Percentiles rank a stretch among this genome's conserved stretches.
phyloP scores from a whole-genome alignment of 30 jellyfish, hydroid and myxozoan genomes.

The Morbakka virulenta region DNA sequence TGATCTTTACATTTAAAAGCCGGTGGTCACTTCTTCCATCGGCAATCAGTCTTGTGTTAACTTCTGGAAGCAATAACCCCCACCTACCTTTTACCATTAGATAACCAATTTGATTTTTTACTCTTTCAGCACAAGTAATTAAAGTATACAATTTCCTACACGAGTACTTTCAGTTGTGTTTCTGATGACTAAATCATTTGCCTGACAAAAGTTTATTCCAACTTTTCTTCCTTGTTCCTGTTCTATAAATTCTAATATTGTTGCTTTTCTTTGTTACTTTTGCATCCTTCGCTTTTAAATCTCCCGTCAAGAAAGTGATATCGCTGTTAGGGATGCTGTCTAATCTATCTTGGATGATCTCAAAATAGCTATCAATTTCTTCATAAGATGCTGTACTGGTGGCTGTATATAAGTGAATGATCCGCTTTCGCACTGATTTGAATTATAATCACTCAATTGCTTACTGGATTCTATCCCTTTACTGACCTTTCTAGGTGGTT shows the following conservation, averaged over 20 bases:
- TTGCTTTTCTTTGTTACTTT: slow-evolving; percentile 21
- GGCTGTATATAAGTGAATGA: too few species aligned
- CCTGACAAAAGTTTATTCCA: slow-evolving; percentile 19
- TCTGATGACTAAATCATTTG: slow-evolving; percentile 22
- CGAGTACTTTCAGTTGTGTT: slow-evolving; percentile 9
- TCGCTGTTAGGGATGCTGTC: slow-evolving; percentile 28
- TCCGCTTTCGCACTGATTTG: too few species aligned
- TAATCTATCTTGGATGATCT: slow-evolving; percentile 23
- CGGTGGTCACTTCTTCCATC: slow-evolving; percentile 25
- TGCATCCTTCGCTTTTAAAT: too few species aligned
- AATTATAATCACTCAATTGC: too few species aligned
- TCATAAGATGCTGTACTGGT: too few species aligned
- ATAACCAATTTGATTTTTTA: too few species aligned
- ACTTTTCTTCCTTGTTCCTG: slow-evolving; percentile 26
- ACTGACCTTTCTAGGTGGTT: too few species aligned
- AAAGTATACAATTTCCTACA: slow-evolving; percentile 4
- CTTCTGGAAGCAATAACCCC: not conserved
- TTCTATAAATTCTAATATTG: slow-evolving; percentile 29
- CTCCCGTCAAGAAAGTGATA: slow-evolving; percentile 22
- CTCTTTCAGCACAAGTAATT: not conserved
- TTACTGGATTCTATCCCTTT: too few species aligned
- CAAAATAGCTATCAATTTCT: slow-evolving; percentile 15
- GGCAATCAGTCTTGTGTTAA: slow-evolving; percentile 10
- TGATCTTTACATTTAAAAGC: not conserved
- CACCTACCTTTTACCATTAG: not conserved